phyloP scores from a whole-genome alignment of 2,888 invertebrate genomes.

The Lasioglossum leucozonium region DNA sequence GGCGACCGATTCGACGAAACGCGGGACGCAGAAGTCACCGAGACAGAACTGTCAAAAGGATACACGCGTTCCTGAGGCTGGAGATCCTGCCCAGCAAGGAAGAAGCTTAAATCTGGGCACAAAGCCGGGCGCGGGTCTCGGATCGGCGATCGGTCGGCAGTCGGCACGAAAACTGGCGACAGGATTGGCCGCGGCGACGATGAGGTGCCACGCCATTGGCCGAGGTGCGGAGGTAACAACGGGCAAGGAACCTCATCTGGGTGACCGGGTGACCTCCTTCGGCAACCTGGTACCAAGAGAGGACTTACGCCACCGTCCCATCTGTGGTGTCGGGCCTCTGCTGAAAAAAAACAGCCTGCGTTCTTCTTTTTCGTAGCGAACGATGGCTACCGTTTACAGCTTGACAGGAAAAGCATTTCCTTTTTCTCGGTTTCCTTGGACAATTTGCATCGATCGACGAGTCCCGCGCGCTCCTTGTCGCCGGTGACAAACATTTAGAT shows the following conservation, averaged over 20 bases:
- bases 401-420: slow-evolving; percentile 33
- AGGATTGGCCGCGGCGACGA: slow-evolving; percentile 76
- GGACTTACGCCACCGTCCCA: slow-evolving; percentile 64
- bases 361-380: slow-evolving; percentile 46
- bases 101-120: slow-evolving; percentile 82
- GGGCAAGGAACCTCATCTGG: slow-evolving; percentile 83
- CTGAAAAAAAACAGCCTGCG: slow-evolving; percentile 31
- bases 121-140: slow-evolving; percentile 76
- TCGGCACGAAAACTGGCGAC: slow-evolving; percentile 75
- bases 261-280: slow-evolving; percentile 83
- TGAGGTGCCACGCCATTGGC: slow-evolving; percentile 69
- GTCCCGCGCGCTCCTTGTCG: background rate
- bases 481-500: background rate
- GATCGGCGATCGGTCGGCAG: slow-evolving; percentile 66
- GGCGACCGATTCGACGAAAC: background rate
- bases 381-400: slow-evolving; percentile 31
- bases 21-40: slow-evolving; percentile 16
- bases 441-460: slow-evolving; percentile 20
- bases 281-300: slow-evolving; percentile 73
- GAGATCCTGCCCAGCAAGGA: slow-evolving; percentile 81
- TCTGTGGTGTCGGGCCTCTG: slow-evolving; percentile 47
- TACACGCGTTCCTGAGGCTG: slow-evolving; percentile 54
- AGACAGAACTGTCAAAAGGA: slow-evolving; percentile 58
- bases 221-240: slow-evolving; percentile 70
- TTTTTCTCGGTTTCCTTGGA: background rate